Base-by-base conservation (phyloP, 2,113 vertebrate genomes). In the Amblyopsis rosae region DNA sequence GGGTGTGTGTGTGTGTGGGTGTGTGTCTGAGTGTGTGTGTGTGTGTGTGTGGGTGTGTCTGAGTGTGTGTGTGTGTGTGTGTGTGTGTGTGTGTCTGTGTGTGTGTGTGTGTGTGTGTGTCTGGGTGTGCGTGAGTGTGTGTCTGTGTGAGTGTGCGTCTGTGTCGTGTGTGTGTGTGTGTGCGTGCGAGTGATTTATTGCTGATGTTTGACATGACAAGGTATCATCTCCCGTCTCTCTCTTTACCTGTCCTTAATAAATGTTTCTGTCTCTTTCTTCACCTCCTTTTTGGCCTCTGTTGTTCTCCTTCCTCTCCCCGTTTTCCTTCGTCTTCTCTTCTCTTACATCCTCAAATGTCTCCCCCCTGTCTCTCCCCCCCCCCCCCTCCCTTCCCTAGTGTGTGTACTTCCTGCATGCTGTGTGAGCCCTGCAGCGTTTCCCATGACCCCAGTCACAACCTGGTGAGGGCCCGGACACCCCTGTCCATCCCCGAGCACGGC, bases 401-500 rank as follows among this genome's bases (percentile, higher is more conserved):
- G 12, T 99, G 97, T 45, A 94, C 95, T 2, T 93, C 95, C 64
- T 98, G 96, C 75, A 97, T 90, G 32, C 93, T 93, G 65, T 99
- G 97, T 82, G 97, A 99, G 86, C 93, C 93, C 1, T 96, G 95
- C 62, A 89, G 91, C 0, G 97, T 95, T 0, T 87, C 91, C 0
- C 97, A 99, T 0, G 94, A 97, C 55, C 91, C 94, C 19, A 95
- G 94, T 76, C 97, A 99, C 1, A 82, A 96, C 47, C 76, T 98
- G 72, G 65, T 99, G n/a, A 95, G 98, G 78, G 89, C 98, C 59
- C 81, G 96, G 73, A 96, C 94, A 3, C 96, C 96, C 71, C 95
- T 84, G 33, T 94, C 92, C 73, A 93, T 93, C 75, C 93, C 91
- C 0, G 93, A 92, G 53, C 91, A 91, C 3, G 90, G 90, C 33